Evolutionary conservation across 2,797 vertebrate genomes (phyloP).

Genomic region (Sarcophilus harrisii): DNA sequence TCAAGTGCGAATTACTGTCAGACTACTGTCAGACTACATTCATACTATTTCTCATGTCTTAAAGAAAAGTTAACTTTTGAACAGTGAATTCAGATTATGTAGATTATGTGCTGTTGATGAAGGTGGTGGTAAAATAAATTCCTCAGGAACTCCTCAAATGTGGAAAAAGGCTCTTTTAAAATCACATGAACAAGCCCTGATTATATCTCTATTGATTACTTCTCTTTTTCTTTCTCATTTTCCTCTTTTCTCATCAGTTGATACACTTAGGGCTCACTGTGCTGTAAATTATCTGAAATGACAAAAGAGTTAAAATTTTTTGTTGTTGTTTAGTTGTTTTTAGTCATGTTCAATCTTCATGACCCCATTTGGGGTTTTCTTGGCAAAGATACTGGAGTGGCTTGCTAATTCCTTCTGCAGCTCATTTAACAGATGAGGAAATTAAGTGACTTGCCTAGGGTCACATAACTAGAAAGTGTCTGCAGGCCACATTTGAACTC

Average conservation of each 20-base stretch:
- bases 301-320: neutral
- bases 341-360: no score
- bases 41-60: neutral
- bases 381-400: no score
- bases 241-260: neutral
- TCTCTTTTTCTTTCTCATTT: neutral
- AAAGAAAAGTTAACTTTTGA: neutral
- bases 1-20: neutral
- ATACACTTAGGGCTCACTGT: neutral
- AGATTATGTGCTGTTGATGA: conserved; percentile 11
- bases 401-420: no score
- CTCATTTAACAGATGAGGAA: no score
- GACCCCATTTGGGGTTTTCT: no score
- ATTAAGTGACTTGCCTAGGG: no score
- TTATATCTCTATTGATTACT: neutral
- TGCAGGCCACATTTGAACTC: no score
- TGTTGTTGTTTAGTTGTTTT: no score
- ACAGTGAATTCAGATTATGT: conserved; percentile 10
- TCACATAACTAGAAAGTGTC: no score
- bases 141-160: no score
- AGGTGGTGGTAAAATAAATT: conserved; percentile 2
- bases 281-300: neutral
- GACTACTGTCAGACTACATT: neutral
- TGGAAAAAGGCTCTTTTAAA: conserved; percentile 27
- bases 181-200: neutral